phyloP scores from a whole-genome alignment of 1,140 invertebrate genomes.

The Aphidius gifuensis region DNA sequence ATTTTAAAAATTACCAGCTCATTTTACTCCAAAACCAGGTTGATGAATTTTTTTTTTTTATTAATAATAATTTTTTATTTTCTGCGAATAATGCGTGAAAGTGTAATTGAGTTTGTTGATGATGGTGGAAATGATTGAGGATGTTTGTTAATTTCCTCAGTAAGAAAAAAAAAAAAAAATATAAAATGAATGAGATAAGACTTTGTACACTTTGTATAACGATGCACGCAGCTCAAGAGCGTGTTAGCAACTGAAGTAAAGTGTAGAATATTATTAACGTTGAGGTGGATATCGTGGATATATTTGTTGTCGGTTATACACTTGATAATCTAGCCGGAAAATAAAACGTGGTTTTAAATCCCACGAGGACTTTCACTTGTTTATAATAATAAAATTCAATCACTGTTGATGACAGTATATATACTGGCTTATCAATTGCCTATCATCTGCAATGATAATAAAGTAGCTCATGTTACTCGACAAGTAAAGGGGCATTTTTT shows the following conservation, averaged over 20 bases:
- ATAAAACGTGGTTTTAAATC: slow-evolving; percentile 29
- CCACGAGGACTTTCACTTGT: slow-evolving; percentile 41
- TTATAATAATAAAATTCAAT: slow-evolving; percentile 30
- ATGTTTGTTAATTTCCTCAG: no score
- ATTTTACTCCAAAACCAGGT: no score
- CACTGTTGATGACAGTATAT: slow-evolving; percentile 6
- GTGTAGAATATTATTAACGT: no score
- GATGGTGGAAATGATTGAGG: no score
- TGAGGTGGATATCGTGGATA: no score
- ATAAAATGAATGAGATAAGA: slow-evolving; percentile 25
- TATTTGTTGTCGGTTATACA: no score
- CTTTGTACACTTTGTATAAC: slow-evolving; percentile 22
- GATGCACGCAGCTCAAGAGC: slow-evolving; percentile 27
- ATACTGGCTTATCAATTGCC: no score
- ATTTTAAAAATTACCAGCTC: no score
- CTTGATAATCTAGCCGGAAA: slow-evolving; percentile 14
- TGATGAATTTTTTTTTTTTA: no score
- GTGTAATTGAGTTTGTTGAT: no score
- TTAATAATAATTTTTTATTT: no score
- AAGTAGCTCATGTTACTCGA: background rate
- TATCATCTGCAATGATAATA: slow-evolving; percentile 8
- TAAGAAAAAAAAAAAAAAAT: slow-evolving; percentile 2
- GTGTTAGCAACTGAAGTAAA: slow-evolving; percentile 9
- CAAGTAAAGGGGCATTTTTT: slow-evolving; percentile 7
- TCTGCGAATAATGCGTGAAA: no score